These are phyloP conservation scores for Sinotaia quadrata DNA, from an alignment of 2,888 invertebrate species.

Conservation along the genomic window DNA sequence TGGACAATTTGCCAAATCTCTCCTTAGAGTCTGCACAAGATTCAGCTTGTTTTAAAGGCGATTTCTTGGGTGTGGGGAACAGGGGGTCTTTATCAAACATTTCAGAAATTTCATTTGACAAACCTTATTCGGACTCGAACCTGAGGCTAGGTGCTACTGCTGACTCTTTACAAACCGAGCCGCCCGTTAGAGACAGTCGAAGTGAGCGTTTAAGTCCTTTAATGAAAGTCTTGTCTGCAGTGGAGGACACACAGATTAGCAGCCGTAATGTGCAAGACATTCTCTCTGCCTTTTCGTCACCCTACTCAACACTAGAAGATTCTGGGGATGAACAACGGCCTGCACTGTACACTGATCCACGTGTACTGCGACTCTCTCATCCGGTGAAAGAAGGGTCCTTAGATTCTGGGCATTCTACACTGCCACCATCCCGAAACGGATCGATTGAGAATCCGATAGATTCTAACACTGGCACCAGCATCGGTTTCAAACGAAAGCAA, in stretches of 20 bases:
- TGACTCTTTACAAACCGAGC: neutral
- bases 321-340: neutral
- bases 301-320: neutral
- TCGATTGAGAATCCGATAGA: conserved; percentile 21
- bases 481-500: neutral
- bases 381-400: conserved; percentile 20
- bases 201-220: neutral
- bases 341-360: conserved; percentile 1
- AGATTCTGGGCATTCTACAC: conserved; percentile 29
- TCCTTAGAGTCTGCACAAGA: no score
- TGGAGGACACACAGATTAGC: neutral
- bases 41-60: neutral
- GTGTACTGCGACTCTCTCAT: neutral
- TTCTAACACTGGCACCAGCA: neutral
- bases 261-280: neutral
- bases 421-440: conserved; percentile 26
- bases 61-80: neutral
- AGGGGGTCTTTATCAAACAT: conserved; percentile 25
- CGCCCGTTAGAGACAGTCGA: neutral
- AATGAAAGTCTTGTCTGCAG: neutral
- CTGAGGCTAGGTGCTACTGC: conserved; percentile 13
- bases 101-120: conserved; percentile 21
- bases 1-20: neutral
- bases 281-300: neutral
- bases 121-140: conserved; percentile 4